Percentiles rank a stretch among this genome's conserved stretches.
Conservation (phyloP, 2,888 invertebrate genomes). For the Nephrocerus scutellatus region DNA sequence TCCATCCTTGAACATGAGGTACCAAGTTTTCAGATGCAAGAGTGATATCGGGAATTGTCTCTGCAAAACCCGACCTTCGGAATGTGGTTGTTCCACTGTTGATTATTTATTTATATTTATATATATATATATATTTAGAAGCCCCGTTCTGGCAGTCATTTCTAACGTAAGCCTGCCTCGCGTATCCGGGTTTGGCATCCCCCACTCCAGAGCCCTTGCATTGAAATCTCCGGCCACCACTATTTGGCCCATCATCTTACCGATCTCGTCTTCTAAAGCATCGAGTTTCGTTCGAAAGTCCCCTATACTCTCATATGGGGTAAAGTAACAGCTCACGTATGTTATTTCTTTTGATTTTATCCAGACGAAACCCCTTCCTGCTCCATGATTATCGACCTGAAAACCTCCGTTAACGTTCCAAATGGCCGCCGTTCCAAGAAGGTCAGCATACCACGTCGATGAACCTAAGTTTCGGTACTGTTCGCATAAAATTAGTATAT, state of each 20-base stretch:
- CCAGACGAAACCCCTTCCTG: too few species aligned
- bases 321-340: conserved; percentile 1
- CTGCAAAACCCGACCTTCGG: conserved; percentile 11
- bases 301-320: conserved; percentile 1
- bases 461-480: too few species aligned
- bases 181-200: conserved; percentile 8
- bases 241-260: neutral
- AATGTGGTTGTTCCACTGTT: conserved; percentile 10
- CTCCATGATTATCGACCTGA: too few species aligned
- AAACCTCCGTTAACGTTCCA: too few species aligned
- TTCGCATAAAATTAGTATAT: too few species aligned
- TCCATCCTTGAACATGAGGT: conserved; percentile 7
- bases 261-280: conserved; percentile 1
- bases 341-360: too few species aligned
- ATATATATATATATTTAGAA: conserved; percentile 9
- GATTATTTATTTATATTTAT: too few species aligned
- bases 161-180: conserved; percentile 13
- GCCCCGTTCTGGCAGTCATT: conserved; percentile 16
- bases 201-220: conserved; percentile 7
- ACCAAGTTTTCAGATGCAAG: conserved; percentile 3
- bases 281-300: conserved; percentile 4
- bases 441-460: too few species aligned
- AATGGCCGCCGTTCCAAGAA: too few species aligned
- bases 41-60: conserved; percentile 15
- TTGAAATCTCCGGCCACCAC: conserved; percentile 7